Evolutionary conservation across 1,140 invertebrate genomes (phyloP).

Genomic region (Drosophila mojavensis): DNA sequence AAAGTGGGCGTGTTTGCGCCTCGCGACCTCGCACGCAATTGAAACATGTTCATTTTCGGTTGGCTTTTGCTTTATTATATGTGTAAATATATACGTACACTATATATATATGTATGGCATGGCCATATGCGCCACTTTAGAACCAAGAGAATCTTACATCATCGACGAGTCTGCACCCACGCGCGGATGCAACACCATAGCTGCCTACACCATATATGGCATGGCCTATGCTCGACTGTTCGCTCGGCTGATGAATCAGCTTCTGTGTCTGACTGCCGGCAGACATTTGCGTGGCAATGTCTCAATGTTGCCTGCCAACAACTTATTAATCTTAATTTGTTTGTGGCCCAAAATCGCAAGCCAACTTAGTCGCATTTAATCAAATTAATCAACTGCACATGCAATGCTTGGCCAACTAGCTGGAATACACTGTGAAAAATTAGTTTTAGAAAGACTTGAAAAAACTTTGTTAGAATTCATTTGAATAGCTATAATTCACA

Average conservation of each 20-base stretch:
- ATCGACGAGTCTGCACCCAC: constrained; percentile 51
- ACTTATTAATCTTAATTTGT: constrained; percentile 50
- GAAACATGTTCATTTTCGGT: constrained; percentile 34
- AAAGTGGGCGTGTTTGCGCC: constrained; percentile 48
- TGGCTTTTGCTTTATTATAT: constrained; percentile 1
- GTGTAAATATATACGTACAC: neutral
- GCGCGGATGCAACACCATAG: constrained; percentile 9
- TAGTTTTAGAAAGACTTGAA: no score
- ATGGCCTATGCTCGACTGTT: constrained; percentile 14
- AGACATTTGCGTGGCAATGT: constrained; percentile 31
- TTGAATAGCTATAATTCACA: no score
- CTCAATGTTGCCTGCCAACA: constrained; percentile 27
- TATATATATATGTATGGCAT: constrained; percentile 1
- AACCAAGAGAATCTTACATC: constrained; percentile 63
- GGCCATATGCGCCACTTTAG: constrained; percentile 25
- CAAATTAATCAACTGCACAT: constrained; percentile 35
- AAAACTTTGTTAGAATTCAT: no score
- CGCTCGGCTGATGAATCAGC: constrained; percentile 28
- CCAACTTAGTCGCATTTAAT: constrained; percentile 32
- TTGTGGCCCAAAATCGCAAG: constrained; percentile 9
- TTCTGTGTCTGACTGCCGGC: constrained; percentile 23
- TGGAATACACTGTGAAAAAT: neutral
- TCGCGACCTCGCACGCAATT: constrained; percentile 70
- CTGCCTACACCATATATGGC: constrained; percentile 24
- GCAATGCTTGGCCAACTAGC: constrained; percentile 13